Conservation (phyloP, 2,113 vertebrate species). For the Psilopogon haemacephalus region DNA sequence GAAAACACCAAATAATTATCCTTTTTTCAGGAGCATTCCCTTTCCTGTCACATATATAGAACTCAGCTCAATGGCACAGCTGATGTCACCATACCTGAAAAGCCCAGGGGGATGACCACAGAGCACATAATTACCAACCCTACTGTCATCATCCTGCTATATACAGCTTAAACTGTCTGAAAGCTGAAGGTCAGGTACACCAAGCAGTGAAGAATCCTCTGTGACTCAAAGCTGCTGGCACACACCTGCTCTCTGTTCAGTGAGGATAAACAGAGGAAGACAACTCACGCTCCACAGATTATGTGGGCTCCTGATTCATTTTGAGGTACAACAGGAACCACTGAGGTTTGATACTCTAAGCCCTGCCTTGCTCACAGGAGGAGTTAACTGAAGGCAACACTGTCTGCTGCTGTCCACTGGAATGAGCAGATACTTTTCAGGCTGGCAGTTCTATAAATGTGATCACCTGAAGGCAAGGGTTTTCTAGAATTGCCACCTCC, state of each 20-base stretch:
- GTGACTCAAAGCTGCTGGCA: neutral
- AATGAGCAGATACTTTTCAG: neutral
- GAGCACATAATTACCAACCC: neutral
- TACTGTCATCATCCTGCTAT: neutral
- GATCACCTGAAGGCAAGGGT: neutral
- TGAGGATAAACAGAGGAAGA: neutral
- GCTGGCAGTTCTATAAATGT: neutral
- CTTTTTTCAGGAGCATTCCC: neutral
- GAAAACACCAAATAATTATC: neutral
- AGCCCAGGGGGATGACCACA: neutral
- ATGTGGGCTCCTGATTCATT: neutral
- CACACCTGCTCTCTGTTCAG: neutral
- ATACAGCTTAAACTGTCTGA: neutral
- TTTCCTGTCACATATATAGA: neutral
- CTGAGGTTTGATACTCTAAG: neutral
- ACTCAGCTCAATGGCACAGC: neutral
- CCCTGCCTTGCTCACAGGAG: accelerated
- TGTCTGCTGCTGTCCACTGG: neutral
- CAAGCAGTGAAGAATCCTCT: neutral
- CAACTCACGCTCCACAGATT: neutral
- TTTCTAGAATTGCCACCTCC: neutral
- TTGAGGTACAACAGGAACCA: neutral
- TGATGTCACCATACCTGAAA: neutral
- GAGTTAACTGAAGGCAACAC: neutral
- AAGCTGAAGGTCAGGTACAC: neutral